phyloP scores from a whole-genome alignment of 1,140 invertebrate genomes.

The Drosophila arawakana region DNA sequence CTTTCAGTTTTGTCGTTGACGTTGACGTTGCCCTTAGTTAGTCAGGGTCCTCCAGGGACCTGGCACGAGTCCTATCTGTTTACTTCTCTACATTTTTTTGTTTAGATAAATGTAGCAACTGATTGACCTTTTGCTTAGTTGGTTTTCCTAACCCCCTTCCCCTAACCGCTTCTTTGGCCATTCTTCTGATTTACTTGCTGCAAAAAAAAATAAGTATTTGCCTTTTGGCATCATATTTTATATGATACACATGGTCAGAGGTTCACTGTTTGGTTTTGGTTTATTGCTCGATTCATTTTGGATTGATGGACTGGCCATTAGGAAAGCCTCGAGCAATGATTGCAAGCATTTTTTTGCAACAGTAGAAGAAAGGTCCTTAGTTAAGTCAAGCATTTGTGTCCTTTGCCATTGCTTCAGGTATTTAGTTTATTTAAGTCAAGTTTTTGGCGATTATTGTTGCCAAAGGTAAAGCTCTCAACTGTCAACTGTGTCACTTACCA shows the following conservation, averaged over 20 bases:
- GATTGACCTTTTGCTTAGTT: conserved; percentile 41
- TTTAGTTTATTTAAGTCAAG: not conserved
- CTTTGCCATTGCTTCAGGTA: not conserved
- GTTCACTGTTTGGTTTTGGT: conserved; percentile 19
- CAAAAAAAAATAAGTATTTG: conserved; percentile 17
- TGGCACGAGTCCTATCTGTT: conserved; percentile 10
- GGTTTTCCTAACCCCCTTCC: not conserved
- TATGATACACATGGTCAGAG: conserved; percentile 24
- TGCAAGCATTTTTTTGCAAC: not conserved
- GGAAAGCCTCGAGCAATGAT: not conserved
- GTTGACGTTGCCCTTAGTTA: conserved; percentile 23
- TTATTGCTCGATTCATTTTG: conserved; percentile 17
- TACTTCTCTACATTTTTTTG: not conserved
- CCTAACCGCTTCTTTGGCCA: not conserved
- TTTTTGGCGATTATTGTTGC: too few relatives aligned
- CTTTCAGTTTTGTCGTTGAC: conserved; percentile 28
- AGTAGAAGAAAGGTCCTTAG: not conserved
- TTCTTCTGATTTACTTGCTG: conserved; percentile 21
- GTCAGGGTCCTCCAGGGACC: conserved; percentile 3
- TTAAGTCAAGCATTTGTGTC: not conserved
- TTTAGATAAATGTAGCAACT: conserved; percentile 45
- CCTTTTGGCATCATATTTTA: conserved; percentile 42
- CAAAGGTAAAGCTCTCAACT: too few relatives aligned
- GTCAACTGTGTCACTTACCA: too few relatives aligned
- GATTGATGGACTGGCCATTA: conserved; percentile 48